A percentile compares a stretch with the other conserved stretches of the same genome.
phyloP scores from a whole-genome alignment of 2,888 invertebrate genomes.

The Drosophila heteroneura region DNA sequence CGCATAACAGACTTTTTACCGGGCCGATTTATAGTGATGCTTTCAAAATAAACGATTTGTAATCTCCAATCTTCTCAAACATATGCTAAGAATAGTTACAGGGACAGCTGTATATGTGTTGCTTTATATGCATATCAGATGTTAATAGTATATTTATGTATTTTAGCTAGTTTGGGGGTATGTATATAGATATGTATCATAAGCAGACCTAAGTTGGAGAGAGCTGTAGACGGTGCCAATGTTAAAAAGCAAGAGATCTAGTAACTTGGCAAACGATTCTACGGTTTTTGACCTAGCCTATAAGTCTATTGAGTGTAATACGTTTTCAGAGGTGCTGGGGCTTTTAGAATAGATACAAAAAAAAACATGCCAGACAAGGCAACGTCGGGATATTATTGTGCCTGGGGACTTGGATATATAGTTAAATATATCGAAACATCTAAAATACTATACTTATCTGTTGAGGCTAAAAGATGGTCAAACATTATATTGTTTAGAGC shows the following conservation, averaged over 20 bases:
- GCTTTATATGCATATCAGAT: conserved; percentile 21
- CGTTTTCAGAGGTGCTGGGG: conserved; percentile 27
- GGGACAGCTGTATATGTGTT: conserved; percentile 15
- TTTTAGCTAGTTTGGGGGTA: conserved; percentile 38
- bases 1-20: neutral
- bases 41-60: neutral
- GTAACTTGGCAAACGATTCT: conserved; percentile 15
- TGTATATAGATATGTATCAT: conserved; percentile 21
- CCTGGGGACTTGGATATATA: conserved; percentile 26
- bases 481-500: conserved; percentile 25
- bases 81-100: conserved; percentile 36
- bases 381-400: conserved; percentile 21
- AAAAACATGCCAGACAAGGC: conserved; percentile 45
- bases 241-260: conserved; percentile 14
- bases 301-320: conserved; percentile 5
- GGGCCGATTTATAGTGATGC: neutral
- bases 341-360: neutral
- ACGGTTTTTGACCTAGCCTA: conserved; percentile 16
- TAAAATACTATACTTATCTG: conserved; percentile 72
- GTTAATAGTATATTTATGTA: conserved; percentile 30
- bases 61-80: neutral
- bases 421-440: conserved; percentile 29
- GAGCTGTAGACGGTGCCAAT: conserved; percentile 51
- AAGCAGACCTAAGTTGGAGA: conserved; percentile 44
- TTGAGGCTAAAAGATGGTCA: conserved; percentile 47